phyloP scores from a whole-genome alignment of 2,797 vertebrate genomes.

The Phoxinus dragarum region DNA sequence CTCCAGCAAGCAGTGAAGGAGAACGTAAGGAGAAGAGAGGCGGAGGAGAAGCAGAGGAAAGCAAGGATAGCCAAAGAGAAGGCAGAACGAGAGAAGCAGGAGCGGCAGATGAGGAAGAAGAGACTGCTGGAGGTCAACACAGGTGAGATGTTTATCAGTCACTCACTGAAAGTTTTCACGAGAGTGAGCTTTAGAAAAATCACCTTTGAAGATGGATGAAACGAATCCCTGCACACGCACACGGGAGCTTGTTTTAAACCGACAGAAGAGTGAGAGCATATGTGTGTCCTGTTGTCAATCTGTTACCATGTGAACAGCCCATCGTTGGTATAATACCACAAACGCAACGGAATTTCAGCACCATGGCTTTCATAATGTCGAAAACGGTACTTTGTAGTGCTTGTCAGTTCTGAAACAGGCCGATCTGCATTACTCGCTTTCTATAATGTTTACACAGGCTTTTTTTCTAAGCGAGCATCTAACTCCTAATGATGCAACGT shows the following conservation, averaged over 20 bases:
- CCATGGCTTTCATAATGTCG: not conserved
- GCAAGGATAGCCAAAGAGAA: slow-evolving; percentile 90
- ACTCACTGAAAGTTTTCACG: slow-evolving; percentile 23
- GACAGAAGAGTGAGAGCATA: not conserved
- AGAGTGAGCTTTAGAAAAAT: slow-evolving; percentile 18
- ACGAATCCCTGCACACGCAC: slow-evolving; percentile 8
- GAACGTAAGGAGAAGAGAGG: slow-evolving; percentile 86
- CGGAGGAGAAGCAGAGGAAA: slow-evolving; percentile 91
- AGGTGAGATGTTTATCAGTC: slow-evolving; percentile 76
- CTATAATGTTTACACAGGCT: slow-evolving; percentile 8
- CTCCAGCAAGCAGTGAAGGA: slow-evolving; percentile 93
- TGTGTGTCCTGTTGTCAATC: slow-evolving; percentile 12
- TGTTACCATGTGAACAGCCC: slow-evolving; percentile 15
- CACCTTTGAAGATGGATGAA: slow-evolving; percentile 13
- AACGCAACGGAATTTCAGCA: not conserved
- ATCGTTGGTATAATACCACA: not conserved
- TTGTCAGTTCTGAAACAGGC: not conserved
- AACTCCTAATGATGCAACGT: slow-evolving; percentile 17
- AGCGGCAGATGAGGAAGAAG: slow-evolving; percentile 93
- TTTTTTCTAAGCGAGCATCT: slow-evolving; percentile 4
- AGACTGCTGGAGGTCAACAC: slow-evolving; percentile 89
- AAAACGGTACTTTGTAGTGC: not conserved
- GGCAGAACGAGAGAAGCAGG: slow-evolving; percentile 90
- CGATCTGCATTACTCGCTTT: not conserved
- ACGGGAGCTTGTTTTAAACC: slow-evolving; percentile 1